These are phyloP conservation scores for Parus major DNA, from an alignment of 2,113 vertebrate species.

Conservation along the genomic window DNA sequence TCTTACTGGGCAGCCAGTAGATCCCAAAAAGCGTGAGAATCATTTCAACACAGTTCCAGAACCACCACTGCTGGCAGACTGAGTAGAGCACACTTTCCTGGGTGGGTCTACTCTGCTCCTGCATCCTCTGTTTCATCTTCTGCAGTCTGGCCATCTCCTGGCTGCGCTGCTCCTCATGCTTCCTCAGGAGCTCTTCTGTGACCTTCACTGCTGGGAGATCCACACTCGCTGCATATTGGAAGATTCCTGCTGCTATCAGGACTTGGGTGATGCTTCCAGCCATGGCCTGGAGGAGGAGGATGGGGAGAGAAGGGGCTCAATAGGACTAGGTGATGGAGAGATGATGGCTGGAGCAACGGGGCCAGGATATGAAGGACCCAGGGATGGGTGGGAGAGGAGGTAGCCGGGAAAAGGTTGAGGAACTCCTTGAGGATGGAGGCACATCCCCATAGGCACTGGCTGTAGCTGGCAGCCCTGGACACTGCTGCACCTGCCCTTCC, in stretches of 20 bases:
- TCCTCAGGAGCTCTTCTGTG: background rate
- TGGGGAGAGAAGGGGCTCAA: background rate
- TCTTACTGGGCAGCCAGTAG: background rate
- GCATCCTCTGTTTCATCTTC: background rate
- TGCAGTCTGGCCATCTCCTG: background rate
- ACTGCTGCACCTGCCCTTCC: background rate
- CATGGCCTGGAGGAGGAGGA: background rate
- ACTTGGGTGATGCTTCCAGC: background rate
- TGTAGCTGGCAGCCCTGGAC: background rate
- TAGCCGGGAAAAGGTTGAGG: background rate
- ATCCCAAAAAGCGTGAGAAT: background rate
- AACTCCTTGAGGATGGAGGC: background rate
- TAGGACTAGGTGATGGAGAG: background rate
- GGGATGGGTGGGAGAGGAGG: background rate
- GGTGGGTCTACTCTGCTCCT: background rate
- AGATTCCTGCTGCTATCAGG: background rate
- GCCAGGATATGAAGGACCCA: background rate
- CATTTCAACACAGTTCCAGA: background rate
- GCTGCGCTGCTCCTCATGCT: background rate
- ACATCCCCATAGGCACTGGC: background rate
- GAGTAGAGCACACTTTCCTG: accelerated
- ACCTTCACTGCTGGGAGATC: background rate
- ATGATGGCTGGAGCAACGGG: background rate
- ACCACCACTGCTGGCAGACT: background rate
- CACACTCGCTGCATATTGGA: accelerated